A percentile compares a stretch with the other conserved stretches of the same genome.
These are phyloP conservation scores for Emys orbicularis DNA, from an alignment of 2,797 vertebrate genomes.

Conservation along the genomic window DNA sequence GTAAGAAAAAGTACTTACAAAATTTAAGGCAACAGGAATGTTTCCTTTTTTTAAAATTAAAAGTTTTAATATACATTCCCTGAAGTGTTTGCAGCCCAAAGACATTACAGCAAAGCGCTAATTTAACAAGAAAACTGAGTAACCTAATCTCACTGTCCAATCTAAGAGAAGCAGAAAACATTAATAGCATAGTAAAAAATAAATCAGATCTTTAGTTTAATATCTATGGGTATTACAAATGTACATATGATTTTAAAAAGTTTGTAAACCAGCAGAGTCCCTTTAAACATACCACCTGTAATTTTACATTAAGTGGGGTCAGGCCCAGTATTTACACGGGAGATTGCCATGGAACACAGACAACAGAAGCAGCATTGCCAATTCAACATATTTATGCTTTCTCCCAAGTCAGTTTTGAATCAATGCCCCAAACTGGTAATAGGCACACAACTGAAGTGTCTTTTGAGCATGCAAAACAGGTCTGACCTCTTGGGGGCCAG, in stretches of 20 bases:
- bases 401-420: conserved; percentile 39
- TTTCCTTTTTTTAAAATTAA: neutral
- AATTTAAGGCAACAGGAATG: too few species aligned
- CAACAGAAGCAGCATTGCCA: conserved; percentile 13
- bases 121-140: neutral
- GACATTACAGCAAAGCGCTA: neutral
- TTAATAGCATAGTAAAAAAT: neutral
- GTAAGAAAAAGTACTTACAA: neutral
- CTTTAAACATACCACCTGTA: neutral
- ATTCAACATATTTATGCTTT: conserved; percentile 45
- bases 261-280: neutral
- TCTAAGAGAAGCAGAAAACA: neutral
- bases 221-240: neutral
- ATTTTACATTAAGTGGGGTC: conserved; percentile 13
- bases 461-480: neutral
- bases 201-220: neutral
- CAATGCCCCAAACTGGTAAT: neutral
- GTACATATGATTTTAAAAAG: neutral
- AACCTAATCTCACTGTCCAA: neutral
- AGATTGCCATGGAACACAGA: conserved; percentile 22
- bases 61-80: neutral
- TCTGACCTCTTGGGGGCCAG: neutral
- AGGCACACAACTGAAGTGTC: neutral
- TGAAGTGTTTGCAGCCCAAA: neutral
- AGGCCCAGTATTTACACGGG: neutral